Conservation (phyloP, 2,113 vertebrate species). For the Pogona vitticeps region DNA sequence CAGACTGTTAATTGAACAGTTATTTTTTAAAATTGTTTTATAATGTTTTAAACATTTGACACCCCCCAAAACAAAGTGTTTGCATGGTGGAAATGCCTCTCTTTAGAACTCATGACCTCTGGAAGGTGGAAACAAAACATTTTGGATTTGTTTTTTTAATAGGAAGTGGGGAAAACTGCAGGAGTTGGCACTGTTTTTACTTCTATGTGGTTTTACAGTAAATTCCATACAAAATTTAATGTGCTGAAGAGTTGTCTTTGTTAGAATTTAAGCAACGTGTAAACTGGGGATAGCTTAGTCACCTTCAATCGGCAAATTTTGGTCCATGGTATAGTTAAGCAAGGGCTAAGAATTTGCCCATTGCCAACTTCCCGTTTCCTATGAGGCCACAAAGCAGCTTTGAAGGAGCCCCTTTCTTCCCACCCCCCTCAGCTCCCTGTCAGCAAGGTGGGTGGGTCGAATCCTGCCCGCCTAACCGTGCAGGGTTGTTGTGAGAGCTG, state of each 20-base stretch:
- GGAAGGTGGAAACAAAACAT: neutral
- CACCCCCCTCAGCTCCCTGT: too few relatives aligned
- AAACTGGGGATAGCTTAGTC: neutral
- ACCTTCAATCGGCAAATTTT: too few relatives aligned
- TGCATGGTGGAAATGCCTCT: too few relatives aligned
- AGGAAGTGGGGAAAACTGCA: neutral
- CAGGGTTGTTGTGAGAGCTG: neutral
- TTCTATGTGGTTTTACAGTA: neutral
- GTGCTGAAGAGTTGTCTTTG: conserved; percentile 16
- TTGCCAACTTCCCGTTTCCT: neutral
- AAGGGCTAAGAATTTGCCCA: neutral
- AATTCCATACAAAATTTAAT: neutral
- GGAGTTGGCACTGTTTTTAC: neutral
- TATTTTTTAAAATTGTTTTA: neutral
- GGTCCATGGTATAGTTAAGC: neutral
- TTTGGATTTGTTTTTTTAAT: neutral
- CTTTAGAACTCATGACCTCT: neutral
- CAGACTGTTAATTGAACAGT: neutral
- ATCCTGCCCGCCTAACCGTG: too few relatives aligned
- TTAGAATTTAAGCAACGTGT: neutral
- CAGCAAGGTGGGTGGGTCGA: too few relatives aligned
- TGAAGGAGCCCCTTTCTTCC: too few relatives aligned
- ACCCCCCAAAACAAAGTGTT: neutral
- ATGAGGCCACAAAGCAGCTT: too few relatives aligned
- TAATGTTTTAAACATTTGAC: neutral